Evolutionary conservation across 2,888 invertebrate species (phyloP).

Genomic region (Alitta virens): DNA sequence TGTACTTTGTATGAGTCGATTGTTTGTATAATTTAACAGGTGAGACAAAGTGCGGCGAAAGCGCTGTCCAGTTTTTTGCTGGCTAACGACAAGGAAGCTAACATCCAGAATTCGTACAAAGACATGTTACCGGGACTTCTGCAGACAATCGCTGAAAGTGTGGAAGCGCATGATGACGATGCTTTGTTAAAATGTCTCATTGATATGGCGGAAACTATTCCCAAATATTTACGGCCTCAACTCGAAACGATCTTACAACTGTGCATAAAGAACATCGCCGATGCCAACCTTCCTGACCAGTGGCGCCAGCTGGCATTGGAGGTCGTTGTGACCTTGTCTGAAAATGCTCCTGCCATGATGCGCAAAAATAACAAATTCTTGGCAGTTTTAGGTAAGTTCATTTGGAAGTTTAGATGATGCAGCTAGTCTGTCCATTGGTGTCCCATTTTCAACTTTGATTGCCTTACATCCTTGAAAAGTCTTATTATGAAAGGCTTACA

Average conservation of each 20-base stretch:
- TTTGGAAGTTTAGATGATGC: too few relatives aligned
- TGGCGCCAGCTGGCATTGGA: slow-evolving; percentile 87
- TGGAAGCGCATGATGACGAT: slow-evolving; percentile 85
- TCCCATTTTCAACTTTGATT: too few relatives aligned
- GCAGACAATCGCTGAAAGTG: slow-evolving; percentile 75
- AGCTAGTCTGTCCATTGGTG: too few relatives aligned
- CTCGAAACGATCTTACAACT: slow-evolving; percentile 82
- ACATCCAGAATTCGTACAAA: slow-evolving; percentile 81
- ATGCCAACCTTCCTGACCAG: slow-evolving; percentile 58
- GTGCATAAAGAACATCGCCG: slow-evolving; percentile 76
- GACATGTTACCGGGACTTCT: slow-evolving; percentile 71
- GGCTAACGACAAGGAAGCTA: slow-evolving; percentile 89
- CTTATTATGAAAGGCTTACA: too few relatives aligned
- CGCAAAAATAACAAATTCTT: slow-evolving; percentile 81
- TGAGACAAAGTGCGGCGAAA: slow-evolving; percentile 61
- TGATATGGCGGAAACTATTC: slow-evolving; percentile 88
- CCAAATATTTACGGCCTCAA: slow-evolving; percentile 87
- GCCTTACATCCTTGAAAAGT: too few relatives aligned
- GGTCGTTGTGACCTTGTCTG: slow-evolving; percentile 79
- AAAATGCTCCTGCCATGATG: slow-evolving; percentile 94
- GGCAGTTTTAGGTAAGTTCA: slow-evolving; percentile 59
- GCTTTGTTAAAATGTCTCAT: slow-evolving; percentile 83
- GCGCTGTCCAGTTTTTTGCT: slow-evolving; percentile 73
- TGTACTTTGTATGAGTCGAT: too few relatives aligned
- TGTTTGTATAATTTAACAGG: too few relatives aligned